Conservation (phyloP, 1,140 invertebrate species). For the Bradysia coprophila region DNA sequence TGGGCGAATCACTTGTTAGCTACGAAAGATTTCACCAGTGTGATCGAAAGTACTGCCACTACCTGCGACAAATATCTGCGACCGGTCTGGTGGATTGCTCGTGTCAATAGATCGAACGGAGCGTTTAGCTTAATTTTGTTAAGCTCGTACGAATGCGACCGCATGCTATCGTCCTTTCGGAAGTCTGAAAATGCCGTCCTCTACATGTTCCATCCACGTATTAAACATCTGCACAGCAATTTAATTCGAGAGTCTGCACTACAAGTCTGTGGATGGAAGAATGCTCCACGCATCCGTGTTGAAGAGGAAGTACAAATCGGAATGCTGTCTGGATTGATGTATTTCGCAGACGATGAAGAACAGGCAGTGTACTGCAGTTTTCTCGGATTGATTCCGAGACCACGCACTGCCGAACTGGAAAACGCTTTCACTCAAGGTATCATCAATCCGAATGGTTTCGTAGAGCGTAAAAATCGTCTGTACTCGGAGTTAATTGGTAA, state of each 20-base stretch:
- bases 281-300: neutral
- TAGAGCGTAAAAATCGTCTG: neutral
- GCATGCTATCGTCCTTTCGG: neutral
- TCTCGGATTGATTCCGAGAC: neutral
- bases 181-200: neutral
- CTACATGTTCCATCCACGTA: neutral
- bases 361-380: neutral
- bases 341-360: neutral
- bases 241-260: neutral
- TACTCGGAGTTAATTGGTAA: neutral
- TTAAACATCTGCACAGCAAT: neutral
- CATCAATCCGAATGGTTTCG: neutral
- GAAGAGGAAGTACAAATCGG: neutral
- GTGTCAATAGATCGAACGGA: neutral
- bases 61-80: neutral
- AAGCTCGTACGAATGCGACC: neutral
- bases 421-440: neutral
- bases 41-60: neutral
- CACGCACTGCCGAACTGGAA: neutral
- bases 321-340: neutral
- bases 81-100: neutral
- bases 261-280: neutral
- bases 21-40: neutral
- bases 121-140: neutral
- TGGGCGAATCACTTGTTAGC: neutral